Base-by-base conservation (phyloP, 2,888 invertebrate genomes). In the Papilio demoleus region DNA sequence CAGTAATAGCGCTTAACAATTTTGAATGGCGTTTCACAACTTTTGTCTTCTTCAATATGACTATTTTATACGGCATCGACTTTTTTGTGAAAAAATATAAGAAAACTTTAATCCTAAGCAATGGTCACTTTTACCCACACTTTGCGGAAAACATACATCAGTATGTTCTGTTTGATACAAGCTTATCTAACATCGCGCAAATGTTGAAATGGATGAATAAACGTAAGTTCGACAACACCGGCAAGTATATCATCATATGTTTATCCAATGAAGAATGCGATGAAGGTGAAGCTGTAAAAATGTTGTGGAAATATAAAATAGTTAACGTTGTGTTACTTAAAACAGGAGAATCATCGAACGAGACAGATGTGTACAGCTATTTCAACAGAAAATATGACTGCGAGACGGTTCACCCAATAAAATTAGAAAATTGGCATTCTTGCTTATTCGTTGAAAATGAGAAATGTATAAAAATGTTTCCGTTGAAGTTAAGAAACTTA, bases 191-290 rank as follows among this genome's bases (percentile, higher is more conserved):
- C 42, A 77, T 90, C 19, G 72, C 71, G 60, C 47, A 74, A 14
- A 77, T 82, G 68, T 71, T 91, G 14, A 67, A 77, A 24, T 81
- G 81, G 78, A 79, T 87, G 77, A 72, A 73, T 24, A 67, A 70
- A 8, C 76, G 80, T 62, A 69, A 80, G 67, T 85, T 86, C 63
- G 84, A 87, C 70, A 90, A 86, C 67, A 86, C 84, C 0, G 88
- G 88, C 0, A 84, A 81, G 70, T 86, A 79, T 70, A 81, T 90
- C n/a, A 75, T 89, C 11, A 72, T 87, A 60, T 90, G 91, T 68
- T 77, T 82, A 71, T 85, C 86, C 6, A 58, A 73, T 45, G 63
- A 72, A 42, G 75, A 83, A 31, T 91, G 90, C 70, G 77, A 87
- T 68, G 87, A 88, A 75, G 61, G 65, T 2, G 71, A 77, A 63